Evolutionary conservation across 1,140 invertebrate genomes (phyloP).

Genomic region (Aphaenogaster floridana): DNA sequence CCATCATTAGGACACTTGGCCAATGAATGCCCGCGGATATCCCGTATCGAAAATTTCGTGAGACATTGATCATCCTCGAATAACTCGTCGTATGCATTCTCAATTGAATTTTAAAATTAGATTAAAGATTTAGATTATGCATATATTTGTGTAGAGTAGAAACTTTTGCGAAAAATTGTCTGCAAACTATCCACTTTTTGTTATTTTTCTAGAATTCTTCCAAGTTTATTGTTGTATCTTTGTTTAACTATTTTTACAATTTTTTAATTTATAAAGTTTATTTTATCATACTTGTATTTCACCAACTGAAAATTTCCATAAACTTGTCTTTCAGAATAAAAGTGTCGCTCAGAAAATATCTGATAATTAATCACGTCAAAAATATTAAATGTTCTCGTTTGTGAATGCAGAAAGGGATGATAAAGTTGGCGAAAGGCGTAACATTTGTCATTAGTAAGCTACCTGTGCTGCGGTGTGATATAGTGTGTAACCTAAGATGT

Average conservation of each 20-base stretch:
- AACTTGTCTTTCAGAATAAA: not conserved
- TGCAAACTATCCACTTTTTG: not conserved
- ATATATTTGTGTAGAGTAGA: not conserved
- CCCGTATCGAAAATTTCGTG: constrained; percentile 7
- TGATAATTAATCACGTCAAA: constrained; percentile 18
- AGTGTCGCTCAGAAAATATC: not conserved
- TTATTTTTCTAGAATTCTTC: not conserved
- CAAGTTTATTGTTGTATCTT: not conserved
- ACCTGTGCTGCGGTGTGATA: not conserved
- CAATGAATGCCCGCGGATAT: constrained; percentile 26
- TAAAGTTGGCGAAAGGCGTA: not conserved
- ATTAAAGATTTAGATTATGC: not conserved
- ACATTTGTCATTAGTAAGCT: constrained; percentile 23
- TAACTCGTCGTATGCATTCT: not conserved
- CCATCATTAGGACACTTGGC: constrained; percentile 78
- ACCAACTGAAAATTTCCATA: not conserved
- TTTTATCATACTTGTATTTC: not conserved
- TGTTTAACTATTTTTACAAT: not conserved
- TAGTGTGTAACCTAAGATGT: not conserved
- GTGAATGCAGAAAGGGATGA: not conserved
- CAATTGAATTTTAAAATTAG: constrained; percentile 11
- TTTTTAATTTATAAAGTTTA: not conserved
- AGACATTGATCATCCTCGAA: not conserved
- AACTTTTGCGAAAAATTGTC: not conserved
- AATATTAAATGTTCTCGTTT: constrained; percentile 3